Evolutionary conservation across 2,888 invertebrate species (phyloP).

Genomic region (Agrochola macilenta): DNA sequence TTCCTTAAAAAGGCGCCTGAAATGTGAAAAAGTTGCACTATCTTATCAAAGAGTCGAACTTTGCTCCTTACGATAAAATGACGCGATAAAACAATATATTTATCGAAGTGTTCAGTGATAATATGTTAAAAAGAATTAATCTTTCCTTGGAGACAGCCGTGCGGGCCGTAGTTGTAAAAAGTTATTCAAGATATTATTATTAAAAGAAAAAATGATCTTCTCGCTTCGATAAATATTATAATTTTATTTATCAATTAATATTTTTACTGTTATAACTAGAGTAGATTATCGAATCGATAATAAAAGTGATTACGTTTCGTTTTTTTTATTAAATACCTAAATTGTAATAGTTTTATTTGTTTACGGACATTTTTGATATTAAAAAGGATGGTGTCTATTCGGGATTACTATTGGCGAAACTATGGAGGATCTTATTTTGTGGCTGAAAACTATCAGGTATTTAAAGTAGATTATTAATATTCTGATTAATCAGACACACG

Average conservation of each 20-base stretch:
- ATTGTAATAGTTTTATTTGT: conserved; percentile 13
- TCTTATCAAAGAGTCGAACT: conserved; percentile 65
- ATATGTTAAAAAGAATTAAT: conserved; percentile 56
- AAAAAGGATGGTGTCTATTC: conserved; percentile 63
- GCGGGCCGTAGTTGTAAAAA: conserved; percentile 21
- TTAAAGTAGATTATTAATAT: neutral
- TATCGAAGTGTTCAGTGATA: conserved; percentile 54
- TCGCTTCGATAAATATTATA: conserved; percentile 18
- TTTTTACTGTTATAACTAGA: conserved; percentile 10
- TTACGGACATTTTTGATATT: conserved; percentile 20
- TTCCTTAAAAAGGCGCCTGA: conserved; percentile 48
- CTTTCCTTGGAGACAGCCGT: conserved; percentile 54
- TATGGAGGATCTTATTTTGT: conserved; percentile 47
- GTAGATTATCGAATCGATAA: conserved; percentile 11
- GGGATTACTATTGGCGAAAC: conserved; percentile 60
- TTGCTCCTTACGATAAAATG: conserved; percentile 63
- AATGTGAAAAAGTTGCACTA: conserved; percentile 49
- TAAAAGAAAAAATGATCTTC: conserved; percentile 24
- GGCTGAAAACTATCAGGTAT: conserved; percentile 62
- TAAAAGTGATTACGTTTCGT: conserved; percentile 26
- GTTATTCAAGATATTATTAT: conserved; percentile 17
- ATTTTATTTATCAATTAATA: conserved; percentile 13
- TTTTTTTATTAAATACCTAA: conserved; percentile 8
- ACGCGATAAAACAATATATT: conserved; percentile 61
- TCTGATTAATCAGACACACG: neutral